phyloP scores from a whole-genome alignment of 2,113 vertebrate genomes.

The Amphilophus citrinellus region DNA sequence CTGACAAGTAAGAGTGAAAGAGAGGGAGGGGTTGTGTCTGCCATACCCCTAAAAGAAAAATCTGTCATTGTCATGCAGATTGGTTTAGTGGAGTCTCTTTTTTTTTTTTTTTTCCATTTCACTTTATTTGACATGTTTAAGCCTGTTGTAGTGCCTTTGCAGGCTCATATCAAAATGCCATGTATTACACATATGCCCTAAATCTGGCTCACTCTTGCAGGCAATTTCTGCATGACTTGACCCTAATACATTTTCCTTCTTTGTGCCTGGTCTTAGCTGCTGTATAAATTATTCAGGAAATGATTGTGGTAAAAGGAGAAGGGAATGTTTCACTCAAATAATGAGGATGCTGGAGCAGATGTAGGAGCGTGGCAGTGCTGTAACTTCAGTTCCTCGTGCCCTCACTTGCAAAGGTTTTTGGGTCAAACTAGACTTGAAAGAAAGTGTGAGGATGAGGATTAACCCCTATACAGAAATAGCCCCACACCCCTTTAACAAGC shows the following conservation, averaged over 20 bases:
- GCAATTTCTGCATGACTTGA: constrained; percentile 68
- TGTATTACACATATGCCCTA: constrained; percentile 56
- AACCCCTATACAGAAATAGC: constrained; percentile 36
- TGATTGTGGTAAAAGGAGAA: constrained; percentile 65
- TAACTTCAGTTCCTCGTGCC: constrained; percentile 13
- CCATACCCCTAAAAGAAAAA: constrained; percentile 47
- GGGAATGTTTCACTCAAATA: constrained; percentile 49
- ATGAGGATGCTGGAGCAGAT: constrained; percentile 17
- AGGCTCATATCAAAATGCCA: constrained; percentile 38
- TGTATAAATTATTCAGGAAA: constrained; percentile 74
- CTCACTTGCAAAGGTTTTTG: neutral
- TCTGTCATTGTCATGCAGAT: constrained; percentile 73
- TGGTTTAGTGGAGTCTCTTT: constrained; percentile 8
- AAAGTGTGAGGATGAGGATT: constrained; percentile 41
- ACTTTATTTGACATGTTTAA: constrained; percentile 55
- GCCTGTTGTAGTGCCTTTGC: constrained; percentile 15
- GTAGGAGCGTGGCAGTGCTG: neutral
- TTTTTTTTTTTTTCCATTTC: constrained; percentile 44
- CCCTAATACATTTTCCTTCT: constrained; percentile 74
- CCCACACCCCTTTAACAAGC: constrained; percentile 10
- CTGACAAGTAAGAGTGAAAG: constrained; percentile 40
- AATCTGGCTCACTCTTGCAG: constrained; percentile 53
- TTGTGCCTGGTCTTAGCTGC: constrained; percentile 59
- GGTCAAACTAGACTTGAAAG: constrained; percentile 42
- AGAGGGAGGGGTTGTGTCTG: constrained; percentile 45